Evolutionary conservation across 2,888 invertebrate species (phyloP), one percentile per base, ranked within the genome.

Genomic region (Galerucella pusilla): DNA sequence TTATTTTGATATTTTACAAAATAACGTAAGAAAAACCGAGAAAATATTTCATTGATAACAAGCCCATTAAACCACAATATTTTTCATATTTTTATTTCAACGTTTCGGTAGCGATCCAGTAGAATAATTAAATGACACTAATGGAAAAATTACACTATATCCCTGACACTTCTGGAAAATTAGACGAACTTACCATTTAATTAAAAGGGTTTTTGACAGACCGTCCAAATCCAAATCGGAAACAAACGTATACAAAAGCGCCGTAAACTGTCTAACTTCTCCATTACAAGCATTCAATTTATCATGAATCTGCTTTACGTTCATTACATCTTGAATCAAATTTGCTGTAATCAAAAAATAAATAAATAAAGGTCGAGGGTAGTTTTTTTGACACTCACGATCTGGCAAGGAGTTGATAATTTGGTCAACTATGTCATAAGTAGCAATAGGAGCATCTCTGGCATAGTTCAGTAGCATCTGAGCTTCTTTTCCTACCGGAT

Each of bases 201-300:
- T 78, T 14, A 77, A 68, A 20, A 82, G 73, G 10, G 79, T 80
- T 74, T 73, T 80, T 1, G 80, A 78, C 5, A 83, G 85, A 0
- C 92, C 92, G 78, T 94, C 94, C 68, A 95, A 87, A 85, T 95
- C 93, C n/a, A 94, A 89, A 66, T 92, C 90, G 2, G 92, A 92
- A 11, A 95, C 88, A 68, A 91, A 85, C 0, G 91, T 94, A 82
- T 91, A 92, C 9, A 95, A 85, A 4, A 93, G 88, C 2, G 92
- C 92, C n/a, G 93, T 92, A 84, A 95, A 93, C 52, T 93, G 91
- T 85, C 86, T 71, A 84, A 88, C 74, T 82, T 88, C 79, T 87
- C 89, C 70, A 85, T 85, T 73, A 84, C 81, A 83, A 25, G 81
- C 78, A 25, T 82, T 83, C 2, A 85, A 80, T 80, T 88, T 88